Conservation (phyloP, 2,888 invertebrate species). For the Sphecodes monilicornis region DNA sequence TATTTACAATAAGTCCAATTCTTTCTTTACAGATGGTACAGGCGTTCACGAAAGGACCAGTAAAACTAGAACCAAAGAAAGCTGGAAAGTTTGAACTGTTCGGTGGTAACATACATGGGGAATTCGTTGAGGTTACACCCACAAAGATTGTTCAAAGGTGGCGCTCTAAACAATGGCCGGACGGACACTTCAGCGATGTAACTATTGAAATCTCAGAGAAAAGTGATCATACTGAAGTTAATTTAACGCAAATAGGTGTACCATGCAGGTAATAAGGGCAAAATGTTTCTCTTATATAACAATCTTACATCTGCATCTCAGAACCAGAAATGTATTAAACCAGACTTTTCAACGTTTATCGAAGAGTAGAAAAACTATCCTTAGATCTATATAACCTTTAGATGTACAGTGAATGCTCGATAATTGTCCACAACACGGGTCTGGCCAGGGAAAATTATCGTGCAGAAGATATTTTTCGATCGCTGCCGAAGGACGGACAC, state of each 20-base stretch:
- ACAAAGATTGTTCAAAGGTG: constrained; percentile 94
- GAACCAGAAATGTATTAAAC: not conserved
- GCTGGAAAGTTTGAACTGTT: constrained; percentile 96
- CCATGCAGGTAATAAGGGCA: constrained; percentile 87
- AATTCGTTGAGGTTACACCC: constrained; percentile 93
- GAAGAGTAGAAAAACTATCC: not conserved
- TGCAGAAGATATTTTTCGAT: too few relatives aligned
- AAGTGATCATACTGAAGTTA: constrained; percentile 94
- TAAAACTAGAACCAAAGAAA: constrained; percentile 91
- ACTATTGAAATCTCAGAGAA: constrained; percentile 94
- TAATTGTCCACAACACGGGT: too few relatives aligned
- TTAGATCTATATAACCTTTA: too few relatives aligned
- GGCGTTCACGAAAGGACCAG: constrained; percentile 94
- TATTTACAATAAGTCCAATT: too few relatives aligned
- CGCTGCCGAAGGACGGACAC: too few relatives aligned
- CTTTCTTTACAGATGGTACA: constrained; percentile 90
- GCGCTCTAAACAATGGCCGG: constrained; percentile 98
- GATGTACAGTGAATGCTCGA: too few relatives aligned
- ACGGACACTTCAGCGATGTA: constrained; percentile 95
- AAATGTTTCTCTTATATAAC: not conserved
- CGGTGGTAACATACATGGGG: constrained; percentile 96
- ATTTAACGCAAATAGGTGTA: constrained; percentile 92
- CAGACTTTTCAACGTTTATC: not conserved
- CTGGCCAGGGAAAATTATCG: too few relatives aligned
- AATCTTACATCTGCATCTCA: not conserved